Conservation (phyloP, 2,888 invertebrate species). For the Dilophus febrilis region DNA sequence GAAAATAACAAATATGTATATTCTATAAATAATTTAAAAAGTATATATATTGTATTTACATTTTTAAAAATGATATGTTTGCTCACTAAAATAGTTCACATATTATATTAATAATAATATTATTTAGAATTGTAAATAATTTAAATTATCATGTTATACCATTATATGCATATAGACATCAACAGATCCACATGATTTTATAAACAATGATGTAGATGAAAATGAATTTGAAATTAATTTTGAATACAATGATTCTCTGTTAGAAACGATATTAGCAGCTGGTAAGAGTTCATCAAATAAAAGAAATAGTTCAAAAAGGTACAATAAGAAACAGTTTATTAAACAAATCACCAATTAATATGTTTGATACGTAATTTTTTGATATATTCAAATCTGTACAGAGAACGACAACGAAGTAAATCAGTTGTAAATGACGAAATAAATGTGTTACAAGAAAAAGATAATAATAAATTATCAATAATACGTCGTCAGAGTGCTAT, state of each 20-base stretch:
- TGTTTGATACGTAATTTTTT: no score
- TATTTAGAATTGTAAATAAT: no score
- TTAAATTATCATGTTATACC: no score
- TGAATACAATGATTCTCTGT: slow-evolving; percentile 40
- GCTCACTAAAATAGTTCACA: no score
- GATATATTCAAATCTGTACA: no score
- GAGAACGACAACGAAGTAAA: slow-evolving; percentile 44
- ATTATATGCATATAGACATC: slow-evolving; percentile 3
- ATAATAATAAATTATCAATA: slow-evolving; percentile 16
- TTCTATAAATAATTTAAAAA: no score
- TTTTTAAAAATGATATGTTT: no score
- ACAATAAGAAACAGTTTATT: no score
- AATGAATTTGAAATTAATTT: slow-evolving; percentile 44
- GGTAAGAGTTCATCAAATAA: slow-evolving; percentile 35
- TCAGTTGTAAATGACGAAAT: slow-evolving; percentile 49
- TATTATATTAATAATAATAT: no score
- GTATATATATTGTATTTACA: no score
- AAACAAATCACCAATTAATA: no score
- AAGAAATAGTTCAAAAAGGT: slow-evolving; percentile 30
- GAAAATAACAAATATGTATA: no score
- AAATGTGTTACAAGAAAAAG: slow-evolving; percentile 28
- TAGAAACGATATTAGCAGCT: slow-evolving; percentile 44
- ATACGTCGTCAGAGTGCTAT: slow-evolving; percentile 27
- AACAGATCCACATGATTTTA: slow-evolving; percentile 7
- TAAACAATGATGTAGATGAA: slow-evolving; percentile 30